Evolutionary conservation across 2,888 invertebrate genomes (phyloP).

Genomic region (Ochropleura leucogaster): DNA sequence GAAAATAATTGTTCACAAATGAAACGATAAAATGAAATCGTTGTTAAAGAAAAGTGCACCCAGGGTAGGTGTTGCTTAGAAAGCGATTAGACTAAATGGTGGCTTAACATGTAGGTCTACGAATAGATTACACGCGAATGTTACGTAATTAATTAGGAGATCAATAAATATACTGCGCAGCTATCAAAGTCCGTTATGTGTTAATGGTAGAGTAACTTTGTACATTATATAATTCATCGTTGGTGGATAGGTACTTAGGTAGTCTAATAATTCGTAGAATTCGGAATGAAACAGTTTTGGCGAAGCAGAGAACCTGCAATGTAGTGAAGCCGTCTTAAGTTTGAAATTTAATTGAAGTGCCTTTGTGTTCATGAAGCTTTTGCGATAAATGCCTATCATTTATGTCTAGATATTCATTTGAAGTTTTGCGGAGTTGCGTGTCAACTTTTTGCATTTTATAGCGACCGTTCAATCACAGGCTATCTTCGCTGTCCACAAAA

Average conservation of each 20-base stretch:
- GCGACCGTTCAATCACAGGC: conserved; percentile 39
- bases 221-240: conserved; percentile 8
- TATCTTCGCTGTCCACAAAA: conserved; percentile 16
- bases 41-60: conserved; percentile 57
- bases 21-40: conserved; percentile 58
- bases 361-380: conserved; percentile 25
- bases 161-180: conserved; percentile 56
- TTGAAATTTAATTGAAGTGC: conserved; percentile 28
- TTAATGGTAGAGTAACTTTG: neutral
- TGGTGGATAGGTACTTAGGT: neutral
- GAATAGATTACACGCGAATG: conserved; percentile 57
- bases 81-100: conserved; percentile 58
- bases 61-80: conserved; percentile 44
- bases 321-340: conserved; percentile 4
- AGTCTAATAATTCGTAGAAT: conserved; percentile 21
- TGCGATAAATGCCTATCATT: conserved; percentile 8
- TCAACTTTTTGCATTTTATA: conserved; percentile 30
- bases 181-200: conserved; percentile 25
- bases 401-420: conserved; percentile 31
- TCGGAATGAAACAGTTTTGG: conserved; percentile 35
- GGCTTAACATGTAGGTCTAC: conserved; percentile 54
- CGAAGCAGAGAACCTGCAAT: conserved; percentile 14
- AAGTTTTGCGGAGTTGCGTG: conserved; percentile 29
- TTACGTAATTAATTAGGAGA: conserved; percentile 53
- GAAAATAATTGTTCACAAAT: conserved; percentile 66